A percentile compares a stretch with the other conserved stretches of the same genome.
Conservation (phyloP, 2,888 invertebrate species). For the Poecilus cupreus region DNA sequence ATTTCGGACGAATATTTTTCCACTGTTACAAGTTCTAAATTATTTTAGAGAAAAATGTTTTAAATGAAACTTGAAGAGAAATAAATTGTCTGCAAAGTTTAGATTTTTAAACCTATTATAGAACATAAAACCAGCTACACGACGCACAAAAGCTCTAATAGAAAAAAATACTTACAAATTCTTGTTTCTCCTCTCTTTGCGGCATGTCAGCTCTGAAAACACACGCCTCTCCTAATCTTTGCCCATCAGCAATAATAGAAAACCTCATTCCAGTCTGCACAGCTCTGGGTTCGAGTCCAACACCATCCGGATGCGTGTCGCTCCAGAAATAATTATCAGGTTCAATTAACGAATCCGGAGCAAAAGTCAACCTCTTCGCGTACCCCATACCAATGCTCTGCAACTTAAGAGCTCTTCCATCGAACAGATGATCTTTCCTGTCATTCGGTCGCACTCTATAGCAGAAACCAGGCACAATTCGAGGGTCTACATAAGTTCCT, state of each 20-base stretch:
- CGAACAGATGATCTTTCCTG: slow-evolving; percentile 79
- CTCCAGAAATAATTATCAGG: slow-evolving; percentile 86
- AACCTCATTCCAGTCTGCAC: slow-evolving; percentile 81
- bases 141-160: too few species aligned
- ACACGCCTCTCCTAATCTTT: slow-evolving; percentile 79
- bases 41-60: too few species aligned
- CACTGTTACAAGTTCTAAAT: too few species aligned
- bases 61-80: too few species aligned
- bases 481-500: slow-evolving; percentile 83
- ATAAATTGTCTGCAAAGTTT: too few species aligned
- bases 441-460: slow-evolving; percentile 83
- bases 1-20: too few species aligned
- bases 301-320: slow-evolving; percentile 83
- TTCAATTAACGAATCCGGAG: slow-evolving; percentile 77
- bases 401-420: slow-evolving; percentile 78
- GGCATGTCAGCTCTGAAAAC: slow-evolving; percentile 82
- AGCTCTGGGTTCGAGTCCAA: slow-evolving; percentile 81
- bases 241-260: slow-evolving; percentile 77
- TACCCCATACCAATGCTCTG: slow-evolving; percentile 84
- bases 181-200: slow-evolving; percentile 80
- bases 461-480: slow-evolving; percentile 83
- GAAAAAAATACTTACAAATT: slow-evolving; percentile 72
- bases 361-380: slow-evolving; percentile 84
- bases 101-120: too few species aligned
- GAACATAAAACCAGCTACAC: too few species aligned